Percentiles rank a stretch among this genome's conserved stretches.
Evolutionary conservation across 2,113 vertebrate species (phyloP).

Genomic region (Neogobius melanostomus): DNA sequence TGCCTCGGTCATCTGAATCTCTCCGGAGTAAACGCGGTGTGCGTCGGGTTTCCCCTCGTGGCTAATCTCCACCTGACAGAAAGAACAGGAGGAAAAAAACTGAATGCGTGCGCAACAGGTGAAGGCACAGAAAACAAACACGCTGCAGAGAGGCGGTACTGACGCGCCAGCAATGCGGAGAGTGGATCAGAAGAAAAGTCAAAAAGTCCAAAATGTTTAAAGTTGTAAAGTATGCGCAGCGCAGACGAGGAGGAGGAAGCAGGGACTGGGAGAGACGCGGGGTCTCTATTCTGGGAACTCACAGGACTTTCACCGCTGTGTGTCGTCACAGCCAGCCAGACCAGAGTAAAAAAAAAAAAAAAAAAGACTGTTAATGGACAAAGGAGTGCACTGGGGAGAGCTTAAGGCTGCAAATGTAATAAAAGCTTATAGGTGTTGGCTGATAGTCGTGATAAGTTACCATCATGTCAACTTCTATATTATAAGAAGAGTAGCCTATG

Average conservation of each 20-base stretch:
- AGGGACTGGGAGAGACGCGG: neutral
- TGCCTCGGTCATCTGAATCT: neutral
- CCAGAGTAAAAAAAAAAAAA: constrained; percentile 20
- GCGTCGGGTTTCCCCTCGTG: neutral
- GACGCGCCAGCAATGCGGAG: neutral
- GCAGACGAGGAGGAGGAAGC: neutral
- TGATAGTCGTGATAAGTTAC: no score
- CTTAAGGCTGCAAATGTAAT: neutral
- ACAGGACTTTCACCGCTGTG: constrained; percentile 21
- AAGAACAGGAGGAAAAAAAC: neutral
- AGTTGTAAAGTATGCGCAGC: neutral
- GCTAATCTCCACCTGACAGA: constrained; percentile 13
- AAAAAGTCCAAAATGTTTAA: neutral
- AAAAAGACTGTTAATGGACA: constrained; percentile 26
- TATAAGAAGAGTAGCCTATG: no score
- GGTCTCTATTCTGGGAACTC: constrained; percentile 56
- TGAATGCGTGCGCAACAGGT: constrained; percentile 54
- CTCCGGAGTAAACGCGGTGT: neutral
- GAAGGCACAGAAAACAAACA: constrained; percentile 37
- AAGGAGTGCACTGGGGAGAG: neutral
- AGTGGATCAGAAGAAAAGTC: neutral
- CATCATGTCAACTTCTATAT: no score
- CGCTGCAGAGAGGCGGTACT: constrained; percentile 17
- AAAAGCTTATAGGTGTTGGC: no score
- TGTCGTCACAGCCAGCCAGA: constrained; percentile 4